phyloP scores from a whole-genome alignment of 2,888 invertebrate species.

The Drepanosiphum platanoidis region DNA sequence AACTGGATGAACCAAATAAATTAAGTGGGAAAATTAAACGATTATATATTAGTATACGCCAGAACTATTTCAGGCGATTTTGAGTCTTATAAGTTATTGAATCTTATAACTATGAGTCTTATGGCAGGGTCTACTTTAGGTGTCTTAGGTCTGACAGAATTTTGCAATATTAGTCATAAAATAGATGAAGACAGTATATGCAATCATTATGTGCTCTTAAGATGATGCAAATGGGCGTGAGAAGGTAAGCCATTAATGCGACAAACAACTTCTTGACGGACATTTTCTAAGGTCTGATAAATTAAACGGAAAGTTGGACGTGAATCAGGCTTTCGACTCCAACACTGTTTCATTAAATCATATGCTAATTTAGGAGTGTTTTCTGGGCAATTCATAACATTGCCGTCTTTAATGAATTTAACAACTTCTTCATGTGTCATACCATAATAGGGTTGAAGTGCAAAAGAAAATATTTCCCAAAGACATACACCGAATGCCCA shows the following conservation, averaged over 20 bases:
- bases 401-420: constrained; percentile 91
- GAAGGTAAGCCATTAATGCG: neutral
- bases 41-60: too few species aligned
- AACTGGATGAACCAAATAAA: too few species aligned
- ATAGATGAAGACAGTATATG: too few species aligned
- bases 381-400: constrained; percentile 89
- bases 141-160: too few species aligned
- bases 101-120: too few species aligned
- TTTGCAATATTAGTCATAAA: too few species aligned
- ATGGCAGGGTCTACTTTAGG: too few species aligned
- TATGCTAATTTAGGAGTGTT: constrained; percentile 87
- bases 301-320: constrained; percentile 87
- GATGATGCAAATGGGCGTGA: neutral
- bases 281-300: constrained; percentile 80
- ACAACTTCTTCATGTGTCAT: constrained; percentile 98
- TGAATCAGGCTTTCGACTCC: constrained; percentile 86
- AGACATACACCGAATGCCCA: constrained; percentile 97
- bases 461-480: constrained; percentile 97
- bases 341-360: constrained; percentile 92
- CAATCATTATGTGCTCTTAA: too few species aligned
- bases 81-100: too few species aligned
- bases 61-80: too few species aligned
- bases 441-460: constrained; percentile 95
- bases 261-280: constrained; percentile 68
- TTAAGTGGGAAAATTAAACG: too few species aligned